A percentile compares a stretch with the other conserved stretches of the same genome.
phyloP scores from a whole-genome alignment of 2,888 invertebrate genomes.

The Eupeodes latifasciatus region DNA sequence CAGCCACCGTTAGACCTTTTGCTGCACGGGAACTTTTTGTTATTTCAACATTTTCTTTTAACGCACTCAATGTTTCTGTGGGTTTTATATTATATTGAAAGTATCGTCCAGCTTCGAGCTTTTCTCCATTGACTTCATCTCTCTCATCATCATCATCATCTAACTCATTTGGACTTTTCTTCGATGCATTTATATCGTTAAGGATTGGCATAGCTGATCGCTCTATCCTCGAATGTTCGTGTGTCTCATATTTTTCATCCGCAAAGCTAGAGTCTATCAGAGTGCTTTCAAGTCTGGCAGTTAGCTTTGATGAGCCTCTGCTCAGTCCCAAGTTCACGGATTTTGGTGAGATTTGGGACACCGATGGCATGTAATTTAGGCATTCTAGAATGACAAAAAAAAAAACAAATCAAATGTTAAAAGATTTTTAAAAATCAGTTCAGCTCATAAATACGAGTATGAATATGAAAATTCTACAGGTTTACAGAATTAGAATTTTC shows the following conservation, averaged over 20 bases:
- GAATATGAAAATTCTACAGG: too few species aligned
- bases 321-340: constrained; percentile 83
- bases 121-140: constrained; percentile 75
- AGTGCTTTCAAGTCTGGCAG: constrained; percentile 80
- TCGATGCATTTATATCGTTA: constrained; percentile 85
- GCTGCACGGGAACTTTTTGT: constrained; percentile 81
- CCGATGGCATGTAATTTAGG: constrained; percentile 81
- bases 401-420: neutral
- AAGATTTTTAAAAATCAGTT: neutral
- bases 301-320: constrained; percentile 78
- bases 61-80: constrained; percentile 80
- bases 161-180: constrained; percentile 80
- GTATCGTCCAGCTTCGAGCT: constrained; percentile 81
- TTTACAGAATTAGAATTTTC: too few species aligned
- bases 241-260: constrained; percentile 81
- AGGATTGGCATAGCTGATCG: constrained; percentile 86
- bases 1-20: constrained; percentile 80
- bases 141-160: constrained; percentile 77
- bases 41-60: constrained; percentile 79
- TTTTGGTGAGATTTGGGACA: constrained; percentile 90
- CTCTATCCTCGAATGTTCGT: constrained; percentile 84
- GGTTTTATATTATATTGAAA: constrained; percentile 83
- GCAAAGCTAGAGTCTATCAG: constrained; percentile 77
- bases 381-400: constrained; percentile 55
- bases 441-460: too few species aligned